Evolutionary conservation across 2,113 vertebrate species (phyloP).

Genomic region (Orientallactaga bullata): DNA sequence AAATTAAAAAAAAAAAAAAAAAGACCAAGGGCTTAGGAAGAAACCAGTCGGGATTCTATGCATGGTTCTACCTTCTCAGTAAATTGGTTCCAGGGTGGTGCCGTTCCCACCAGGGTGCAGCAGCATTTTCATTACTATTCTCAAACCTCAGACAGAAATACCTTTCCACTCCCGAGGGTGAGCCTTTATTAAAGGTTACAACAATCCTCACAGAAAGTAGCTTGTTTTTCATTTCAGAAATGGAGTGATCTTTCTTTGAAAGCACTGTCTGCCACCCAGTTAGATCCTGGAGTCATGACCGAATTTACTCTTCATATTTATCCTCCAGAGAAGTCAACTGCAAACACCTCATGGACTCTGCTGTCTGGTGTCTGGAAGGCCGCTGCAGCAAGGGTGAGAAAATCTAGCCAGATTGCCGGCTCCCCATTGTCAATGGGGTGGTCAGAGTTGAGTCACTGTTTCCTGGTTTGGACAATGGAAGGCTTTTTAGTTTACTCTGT

Average conservation of each 20-base stretch:
- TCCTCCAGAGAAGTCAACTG: constrained; percentile 65
- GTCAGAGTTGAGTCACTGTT: constrained; percentile 28
- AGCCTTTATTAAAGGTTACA: constrained; percentile 85
- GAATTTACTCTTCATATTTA: constrained; percentile 71
- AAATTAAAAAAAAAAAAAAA: too few species aligned
- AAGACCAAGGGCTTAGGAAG: constrained; percentile 72
- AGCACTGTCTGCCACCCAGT: constrained; percentile 75
- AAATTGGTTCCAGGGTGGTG: constrained; percentile 86
- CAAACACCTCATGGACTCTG: constrained; percentile 49
- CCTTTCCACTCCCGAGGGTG: constrained; percentile 83
- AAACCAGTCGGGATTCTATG: constrained; percentile 83
- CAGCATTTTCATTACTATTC: constrained; percentile 85
- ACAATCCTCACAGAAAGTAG: constrained; percentile 80
- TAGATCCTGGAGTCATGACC: constrained; percentile 67
- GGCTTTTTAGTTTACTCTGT: constrained; percentile 52
- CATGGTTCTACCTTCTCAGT: constrained; percentile 83
- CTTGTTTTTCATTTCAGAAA: constrained; percentile 82
- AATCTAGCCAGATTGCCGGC: background rate
- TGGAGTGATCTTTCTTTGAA: constrained; percentile 82
- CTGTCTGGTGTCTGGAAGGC: background rate
- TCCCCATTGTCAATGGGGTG: background rate
- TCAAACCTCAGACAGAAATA: constrained; percentile 83
- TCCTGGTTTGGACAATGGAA: constrained; percentile 62
- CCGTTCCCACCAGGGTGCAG: constrained; percentile 83
- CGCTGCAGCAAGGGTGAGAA: constrained; percentile 2